Percentiles rank a stretch among this genome's conserved stretches.
Conservation (phyloP, 2,888 invertebrate genomes). For the Halictus ligatus region DNA sequence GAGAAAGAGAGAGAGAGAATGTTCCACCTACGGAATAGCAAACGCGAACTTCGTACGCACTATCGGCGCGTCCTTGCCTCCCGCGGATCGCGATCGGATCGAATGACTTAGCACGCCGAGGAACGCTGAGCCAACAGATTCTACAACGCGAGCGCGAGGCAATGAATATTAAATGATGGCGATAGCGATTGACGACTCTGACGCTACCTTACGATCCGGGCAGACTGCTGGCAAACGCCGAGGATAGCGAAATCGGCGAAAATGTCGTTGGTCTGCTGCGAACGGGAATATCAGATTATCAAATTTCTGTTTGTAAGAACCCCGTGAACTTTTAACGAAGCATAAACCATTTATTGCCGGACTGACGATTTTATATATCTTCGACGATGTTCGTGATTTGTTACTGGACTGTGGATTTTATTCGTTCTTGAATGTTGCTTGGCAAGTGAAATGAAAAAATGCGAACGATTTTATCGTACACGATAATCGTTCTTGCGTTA, state of each 20-base stretch:
- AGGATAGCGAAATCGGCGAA: neutral
- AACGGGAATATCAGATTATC: neutral
- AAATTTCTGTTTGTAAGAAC: neutral
- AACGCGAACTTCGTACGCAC: slow-evolving; percentile 30
- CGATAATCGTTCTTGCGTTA: too few relatives aligned
- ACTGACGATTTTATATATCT: too few relatives aligned
- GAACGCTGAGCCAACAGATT: slow-evolving; percentile 6
- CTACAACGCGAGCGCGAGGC: neutral
- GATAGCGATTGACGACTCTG: neutral
- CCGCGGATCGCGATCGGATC: neutral
- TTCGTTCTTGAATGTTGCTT: too few relatives aligned
- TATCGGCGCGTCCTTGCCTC: neutral
- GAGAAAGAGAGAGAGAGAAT: too few relatives aligned
- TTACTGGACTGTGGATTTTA: too few relatives aligned
- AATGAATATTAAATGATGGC: neutral
- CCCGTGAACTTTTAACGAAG: too few relatives aligned
- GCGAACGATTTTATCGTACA: too few relatives aligned
- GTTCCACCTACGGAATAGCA: slow-evolving; percentile 30
- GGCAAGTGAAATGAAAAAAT: too few relatives aligned
- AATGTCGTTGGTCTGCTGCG: neutral
- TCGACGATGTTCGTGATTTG: too few relatives aligned
- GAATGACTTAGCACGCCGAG: neutral
- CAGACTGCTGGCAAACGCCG: neutral
- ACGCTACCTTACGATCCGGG: neutral
- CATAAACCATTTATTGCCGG: too few relatives aligned